Percentiles rank a stretch among this genome's conserved stretches.
These are phyloP conservation scores for Lepidurus couesii DNA, from an alignment of 1,140 invertebrate species.

Conservation along the genomic window DNA sequence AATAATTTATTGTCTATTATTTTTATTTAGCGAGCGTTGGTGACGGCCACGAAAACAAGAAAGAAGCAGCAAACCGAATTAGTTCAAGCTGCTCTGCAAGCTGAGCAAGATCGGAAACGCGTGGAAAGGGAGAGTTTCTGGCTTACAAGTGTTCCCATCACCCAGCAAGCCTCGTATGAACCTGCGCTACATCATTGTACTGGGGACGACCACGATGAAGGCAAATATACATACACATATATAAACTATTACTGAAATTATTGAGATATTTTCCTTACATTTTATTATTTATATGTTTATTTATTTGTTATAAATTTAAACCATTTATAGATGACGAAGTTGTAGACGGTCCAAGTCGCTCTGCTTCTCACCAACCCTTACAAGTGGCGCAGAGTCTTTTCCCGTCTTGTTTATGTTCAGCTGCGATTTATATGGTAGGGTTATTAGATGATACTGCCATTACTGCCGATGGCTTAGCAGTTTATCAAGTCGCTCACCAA, in stretches of 20 bases:
- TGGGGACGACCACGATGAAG: constrained; percentile 78
- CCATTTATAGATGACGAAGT: constrained; percentile 38
- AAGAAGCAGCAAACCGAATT: constrained; percentile 98
- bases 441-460: constrained; percentile 94
- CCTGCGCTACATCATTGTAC: constrained; percentile 72
- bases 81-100: constrained; percentile 87
- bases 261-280: constrained; percentile 22
- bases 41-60: constrained; percentile 95
- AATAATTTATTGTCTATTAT: background rate
- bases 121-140: constrained; percentile 92
- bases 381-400: constrained; percentile 90
- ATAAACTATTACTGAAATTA: background rate
- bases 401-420: constrained; percentile 90
- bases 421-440: constrained; percentile 89
- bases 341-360: constrained; percentile 51
- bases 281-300: constrained; percentile 9
- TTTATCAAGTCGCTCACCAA: constrained; percentile 84
- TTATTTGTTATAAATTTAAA: constrained; percentile 20
- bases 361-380: constrained; percentile 50
- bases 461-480: constrained; percentile 81
- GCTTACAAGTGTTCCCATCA: constrained; percentile 95
- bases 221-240: constrained; percentile 24
- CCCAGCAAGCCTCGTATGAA: constrained; percentile 89
- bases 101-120: constrained; percentile 90
- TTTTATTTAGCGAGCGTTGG: constrained; percentile 74